Percentiles rank a stretch among this genome's conserved stretches.
phyloP scores from a whole-genome alignment of 2,888 invertebrate genomes.

The Tenthredo notha region DNA sequence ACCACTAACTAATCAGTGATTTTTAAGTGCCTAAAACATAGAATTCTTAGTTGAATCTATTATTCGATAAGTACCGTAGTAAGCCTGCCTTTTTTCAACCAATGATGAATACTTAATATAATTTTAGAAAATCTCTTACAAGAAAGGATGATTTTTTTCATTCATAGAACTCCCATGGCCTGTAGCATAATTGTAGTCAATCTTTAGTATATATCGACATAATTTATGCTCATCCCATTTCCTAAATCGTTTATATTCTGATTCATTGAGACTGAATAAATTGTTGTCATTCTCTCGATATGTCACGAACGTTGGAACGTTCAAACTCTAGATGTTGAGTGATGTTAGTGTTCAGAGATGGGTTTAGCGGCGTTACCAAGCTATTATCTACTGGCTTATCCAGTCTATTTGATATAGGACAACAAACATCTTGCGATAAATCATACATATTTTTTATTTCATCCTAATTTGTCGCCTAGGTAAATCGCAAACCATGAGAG shows the following conservation, averaged over 20 bases:
- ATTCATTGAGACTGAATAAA: constrained; percentile 14
- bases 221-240: not conserved
- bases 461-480: not conserved
- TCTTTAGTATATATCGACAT: not conserved
- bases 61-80: constrained; percentile 30
- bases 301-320: not conserved
- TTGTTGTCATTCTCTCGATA: not conserved
- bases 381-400: constrained; percentile 10
- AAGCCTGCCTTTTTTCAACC: constrained; percentile 1
- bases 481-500: constrained; percentile 6
- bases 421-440: constrained; percentile 15
- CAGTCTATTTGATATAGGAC: not conserved
- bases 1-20: constrained; percentile 44
- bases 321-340: not conserved
- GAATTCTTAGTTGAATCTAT: constrained; percentile 25
- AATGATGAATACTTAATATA: constrained; percentile 9
- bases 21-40: not conserved
- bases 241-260: not conserved
- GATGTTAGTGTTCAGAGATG: constrained; percentile 13
- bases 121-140: not conserved
- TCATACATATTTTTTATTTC: constrained; percentile 12
- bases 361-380: not conserved
- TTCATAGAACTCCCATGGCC: not conserved
- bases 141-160: not conserved
- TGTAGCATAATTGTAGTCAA: not conserved